A percentile compares a stretch with the other conserved stretches of the same genome.
phyloP scores from a whole-genome alignment of 2,888 invertebrate species.

The Xylota sylvarum region DNA sequence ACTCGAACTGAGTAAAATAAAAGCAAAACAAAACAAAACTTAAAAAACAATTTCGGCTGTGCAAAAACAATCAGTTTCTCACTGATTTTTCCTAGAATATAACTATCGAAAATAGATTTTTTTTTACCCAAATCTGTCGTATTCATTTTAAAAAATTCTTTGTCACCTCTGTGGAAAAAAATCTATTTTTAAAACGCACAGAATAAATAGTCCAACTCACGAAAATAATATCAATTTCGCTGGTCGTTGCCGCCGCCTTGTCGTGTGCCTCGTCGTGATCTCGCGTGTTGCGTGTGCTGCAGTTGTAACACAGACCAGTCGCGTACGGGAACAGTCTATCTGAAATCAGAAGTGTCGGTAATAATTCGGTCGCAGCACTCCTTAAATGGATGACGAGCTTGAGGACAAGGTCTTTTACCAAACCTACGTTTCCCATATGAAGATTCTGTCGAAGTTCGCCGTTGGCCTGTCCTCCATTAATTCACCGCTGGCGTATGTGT shows the following conservation, averaged over 20 bases:
- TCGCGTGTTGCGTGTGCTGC: constrained; percentile 10
- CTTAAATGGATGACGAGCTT: constrained; percentile 94
- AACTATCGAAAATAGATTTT: not conserved
- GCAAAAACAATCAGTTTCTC: not conserved
- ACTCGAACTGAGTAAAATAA: constrained; percentile 3
- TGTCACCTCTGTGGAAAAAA: constrained; percentile 17
- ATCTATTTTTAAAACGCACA: constrained; percentile 54
- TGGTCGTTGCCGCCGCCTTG: not conserved
- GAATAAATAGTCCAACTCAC: constrained; percentile 26
- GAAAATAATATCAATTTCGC: constrained; percentile 33
- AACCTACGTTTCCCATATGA: constrained; percentile 94
- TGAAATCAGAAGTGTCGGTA: constrained; percentile 12
- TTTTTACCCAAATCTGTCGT: not conserved
- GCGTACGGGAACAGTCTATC: constrained; percentile 17
- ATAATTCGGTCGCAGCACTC: constrained; percentile 44
- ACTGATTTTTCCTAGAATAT: constrained; percentile 1
- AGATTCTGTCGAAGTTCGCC: constrained; percentile 92
- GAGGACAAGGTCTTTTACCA: constrained; percentile 95
- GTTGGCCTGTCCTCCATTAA: constrained; percentile 91
- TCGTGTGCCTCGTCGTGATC: constrained; percentile 18
- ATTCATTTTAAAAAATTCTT: constrained; percentile 21
- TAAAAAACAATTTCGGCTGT: constrained; percentile 8
- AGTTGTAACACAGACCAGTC: not conserved
- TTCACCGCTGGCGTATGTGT: constrained; percentile 90
- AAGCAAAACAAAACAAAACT: not conserved